Conservation (phyloP, 2,797 vertebrate species). For the Onychomys leucogaster region DNA sequence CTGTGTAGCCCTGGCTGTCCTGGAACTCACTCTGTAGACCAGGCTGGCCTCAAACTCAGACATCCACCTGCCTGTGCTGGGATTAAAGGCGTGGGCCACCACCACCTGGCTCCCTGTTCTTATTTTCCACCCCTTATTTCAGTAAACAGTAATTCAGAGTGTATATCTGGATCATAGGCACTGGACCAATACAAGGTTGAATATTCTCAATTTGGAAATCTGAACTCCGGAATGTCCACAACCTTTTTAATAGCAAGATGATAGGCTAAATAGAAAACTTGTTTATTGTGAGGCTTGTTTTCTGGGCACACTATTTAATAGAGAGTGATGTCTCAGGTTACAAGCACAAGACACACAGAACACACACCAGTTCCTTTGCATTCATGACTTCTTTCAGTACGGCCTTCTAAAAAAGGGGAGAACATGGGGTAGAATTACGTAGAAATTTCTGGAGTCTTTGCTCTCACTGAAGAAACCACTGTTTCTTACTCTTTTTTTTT, state of each 20-base stretch:
- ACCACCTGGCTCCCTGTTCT: neutral
- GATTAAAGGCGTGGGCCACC: rapidly evolving
- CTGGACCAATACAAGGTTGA: neutral
- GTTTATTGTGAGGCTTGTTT: neutral
- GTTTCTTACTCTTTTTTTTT: neutral
- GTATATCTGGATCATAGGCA: neutral
- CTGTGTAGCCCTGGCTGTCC: neutral
- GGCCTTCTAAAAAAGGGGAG: neutral
- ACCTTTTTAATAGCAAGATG: neutral
- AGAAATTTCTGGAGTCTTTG: neutral
- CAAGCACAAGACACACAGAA: neutral
- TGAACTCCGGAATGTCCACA: neutral
- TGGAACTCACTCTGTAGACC: neutral
- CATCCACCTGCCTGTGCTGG: neutral
- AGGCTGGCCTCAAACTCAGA: neutral
- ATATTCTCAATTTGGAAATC: neutral
- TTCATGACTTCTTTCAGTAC: neutral
- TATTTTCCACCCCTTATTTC: neutral
- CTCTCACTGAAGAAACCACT: neutral
- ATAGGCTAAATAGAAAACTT: neutral
- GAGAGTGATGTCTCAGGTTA: neutral
- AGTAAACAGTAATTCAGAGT: neutral
- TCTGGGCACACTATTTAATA: neutral
- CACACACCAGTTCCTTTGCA: neutral
- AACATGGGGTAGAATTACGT: neutral